A percentile compares a stretch with the other conserved stretches of the same genome.
Evolutionary conservation across 2,113 vertebrate genomes (phyloP).

Genomic region (Indri indri): DNA sequence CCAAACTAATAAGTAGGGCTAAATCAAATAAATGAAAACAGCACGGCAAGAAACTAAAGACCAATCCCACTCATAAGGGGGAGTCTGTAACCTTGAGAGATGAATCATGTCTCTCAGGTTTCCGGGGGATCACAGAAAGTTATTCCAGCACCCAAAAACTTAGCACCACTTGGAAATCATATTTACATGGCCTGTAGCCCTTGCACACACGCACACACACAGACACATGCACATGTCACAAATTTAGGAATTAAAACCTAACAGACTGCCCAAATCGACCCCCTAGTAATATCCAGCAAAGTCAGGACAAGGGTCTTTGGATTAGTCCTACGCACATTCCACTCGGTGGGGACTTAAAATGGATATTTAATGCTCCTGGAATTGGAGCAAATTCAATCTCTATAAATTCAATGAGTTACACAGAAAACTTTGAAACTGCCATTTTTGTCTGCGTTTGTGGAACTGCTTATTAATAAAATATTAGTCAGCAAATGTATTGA

Average conservation of each 20-base stretch:
- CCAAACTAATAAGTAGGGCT: neutral
- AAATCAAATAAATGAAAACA: constrained; percentile 37
- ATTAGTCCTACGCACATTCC: neutral
- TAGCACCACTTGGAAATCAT: neutral
- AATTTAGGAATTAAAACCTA: neutral
- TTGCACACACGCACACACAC: neutral
- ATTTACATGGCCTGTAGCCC: neutral
- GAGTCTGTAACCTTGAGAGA: neutral
- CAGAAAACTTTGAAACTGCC: neutral
- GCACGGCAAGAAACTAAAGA: neutral
- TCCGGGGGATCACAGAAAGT: neutral
- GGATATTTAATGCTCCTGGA: neutral
- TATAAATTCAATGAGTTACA: neutral
- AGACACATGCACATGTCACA: neutral
- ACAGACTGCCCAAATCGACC: neutral
- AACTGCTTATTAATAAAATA: constrained; percentile 1
- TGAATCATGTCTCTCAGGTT: neutral
- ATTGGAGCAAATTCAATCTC: neutral
- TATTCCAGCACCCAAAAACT: neutral
- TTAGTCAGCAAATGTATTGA: neutral
- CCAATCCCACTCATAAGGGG: neutral
- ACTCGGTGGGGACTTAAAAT: neutral
- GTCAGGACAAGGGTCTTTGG: neutral
- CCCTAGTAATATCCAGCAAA: neutral
- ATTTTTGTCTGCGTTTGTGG: neutral